Percentiles rank a stretch among this genome's conserved stretches.
Conservation (phyloP, 2,888 invertebrate genomes). For the Eupeodes luniger region DNA sequence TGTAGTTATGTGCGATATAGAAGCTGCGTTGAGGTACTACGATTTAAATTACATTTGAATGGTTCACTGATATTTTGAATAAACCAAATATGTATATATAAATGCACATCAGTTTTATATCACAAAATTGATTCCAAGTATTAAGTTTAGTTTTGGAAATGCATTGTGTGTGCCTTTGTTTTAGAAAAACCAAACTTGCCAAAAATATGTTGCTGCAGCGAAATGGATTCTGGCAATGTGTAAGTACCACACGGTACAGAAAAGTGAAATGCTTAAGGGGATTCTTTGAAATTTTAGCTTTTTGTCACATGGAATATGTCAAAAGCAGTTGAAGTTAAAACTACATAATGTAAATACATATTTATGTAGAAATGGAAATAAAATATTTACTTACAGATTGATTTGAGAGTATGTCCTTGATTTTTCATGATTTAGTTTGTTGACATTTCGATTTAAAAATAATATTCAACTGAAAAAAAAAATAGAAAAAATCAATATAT, state of each 20-base stretch:
- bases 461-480: too few relatives aligned
- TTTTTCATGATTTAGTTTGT: too few relatives aligned
- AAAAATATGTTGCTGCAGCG: background rate
- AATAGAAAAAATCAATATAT: too few relatives aligned
- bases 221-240: background rate
- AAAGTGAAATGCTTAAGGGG: background rate
- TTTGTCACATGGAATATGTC: background rate
- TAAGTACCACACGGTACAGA: too few relatives aligned
- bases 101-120: background rate
- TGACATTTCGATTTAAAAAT: too few relatives aligned
- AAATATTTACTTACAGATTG: too few relatives aligned
- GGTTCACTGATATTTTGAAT: background rate
- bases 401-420: background rate
- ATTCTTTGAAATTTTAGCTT: background rate
- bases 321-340: background rate
- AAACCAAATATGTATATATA: background rate
- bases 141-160: background rate
- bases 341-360: background rate
- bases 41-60: conserved; percentile 10
- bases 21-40: background rate
- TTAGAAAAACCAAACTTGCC: background rate
- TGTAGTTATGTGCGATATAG: background rate
- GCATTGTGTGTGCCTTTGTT: background rate
- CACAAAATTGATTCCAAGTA: background rate
- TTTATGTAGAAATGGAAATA: background rate